Percentiles rank a stretch among this genome's conserved stretches.
Evolutionary conservation across 1,140 invertebrate species (phyloP).

Genomic region (Eumaeus atala): DNA sequence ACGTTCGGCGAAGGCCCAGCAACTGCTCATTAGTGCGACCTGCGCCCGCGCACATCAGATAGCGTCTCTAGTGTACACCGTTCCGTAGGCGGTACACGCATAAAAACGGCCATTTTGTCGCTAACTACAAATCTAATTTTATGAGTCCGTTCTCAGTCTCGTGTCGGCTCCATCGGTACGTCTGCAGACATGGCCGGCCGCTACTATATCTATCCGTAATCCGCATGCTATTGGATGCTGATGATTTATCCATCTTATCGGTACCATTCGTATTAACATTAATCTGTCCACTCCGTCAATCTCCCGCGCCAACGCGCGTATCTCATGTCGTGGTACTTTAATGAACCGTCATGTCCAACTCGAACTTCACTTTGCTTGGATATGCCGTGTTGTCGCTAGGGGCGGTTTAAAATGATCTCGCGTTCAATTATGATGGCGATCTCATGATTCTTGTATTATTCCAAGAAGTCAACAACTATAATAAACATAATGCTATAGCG

Average conservation of each 20-base stretch:
- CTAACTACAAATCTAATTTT: conserved; percentile 15
- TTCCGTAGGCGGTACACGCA: conserved; percentile 10
- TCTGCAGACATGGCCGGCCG: too few relatives aligned
- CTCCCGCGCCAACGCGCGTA: background rate
- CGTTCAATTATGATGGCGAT: too few relatives aligned
- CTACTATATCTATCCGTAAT: too few relatives aligned
- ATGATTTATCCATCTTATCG: background rate
- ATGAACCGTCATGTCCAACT: background rate
- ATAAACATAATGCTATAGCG: too few relatives aligned
- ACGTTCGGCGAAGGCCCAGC: conserved; percentile 26
- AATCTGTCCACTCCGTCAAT: background rate
- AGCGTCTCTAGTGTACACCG: conserved; percentile 6
- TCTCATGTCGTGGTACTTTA: background rate
- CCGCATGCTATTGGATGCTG: too few relatives aligned
- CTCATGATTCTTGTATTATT: too few relatives aligned
- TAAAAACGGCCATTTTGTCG: conserved; percentile 12
- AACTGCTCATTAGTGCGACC: conserved; percentile 26
- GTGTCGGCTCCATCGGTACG: too few relatives aligned
- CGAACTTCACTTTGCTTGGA: too few relatives aligned
- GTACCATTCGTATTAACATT: conserved; percentile 4
- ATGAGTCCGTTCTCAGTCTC: too few relatives aligned
- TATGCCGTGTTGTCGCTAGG: too few relatives aligned
- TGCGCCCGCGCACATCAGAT: conserved; percentile 19
- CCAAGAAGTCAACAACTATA: too few relatives aligned
- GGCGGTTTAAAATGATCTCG: too few relatives aligned